Evolutionary conservation across 2,888 invertebrate genomes (phyloP).

Genomic region (Campoplex nolae): DNA sequence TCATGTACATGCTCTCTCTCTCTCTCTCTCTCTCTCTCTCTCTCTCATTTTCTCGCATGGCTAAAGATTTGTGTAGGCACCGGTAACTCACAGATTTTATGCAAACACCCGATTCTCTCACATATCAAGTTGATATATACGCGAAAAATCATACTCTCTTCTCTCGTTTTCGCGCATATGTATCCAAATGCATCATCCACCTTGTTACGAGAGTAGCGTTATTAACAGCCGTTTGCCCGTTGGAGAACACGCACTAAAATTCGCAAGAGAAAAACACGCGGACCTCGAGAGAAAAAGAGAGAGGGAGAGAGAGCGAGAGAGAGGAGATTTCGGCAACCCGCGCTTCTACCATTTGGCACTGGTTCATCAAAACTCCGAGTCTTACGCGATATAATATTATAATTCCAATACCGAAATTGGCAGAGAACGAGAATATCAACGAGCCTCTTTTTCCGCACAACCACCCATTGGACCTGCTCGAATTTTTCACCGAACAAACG

Average conservation of each 20-base stretch:
- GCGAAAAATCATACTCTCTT: conserved; percentile 37
- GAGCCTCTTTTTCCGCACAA: not conserved
- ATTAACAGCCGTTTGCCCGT: conserved; percentile 45
- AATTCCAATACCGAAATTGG: conserved; percentile 69
- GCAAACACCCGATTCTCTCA: conserved; percentile 51
- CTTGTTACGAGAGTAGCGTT: conserved; percentile 53
- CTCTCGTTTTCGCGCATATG: conserved; percentile 18
- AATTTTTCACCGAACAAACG: not conserved
- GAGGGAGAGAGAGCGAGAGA: conserved; percentile 9
- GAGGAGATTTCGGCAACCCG: conserved; percentile 10
- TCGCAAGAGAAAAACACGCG: conserved; percentile 11
- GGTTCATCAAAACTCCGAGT: conserved; percentile 58
- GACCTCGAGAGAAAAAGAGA: conserved; percentile 48
- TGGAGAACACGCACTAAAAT: conserved; percentile 41
- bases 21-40: conserved; percentile 46
- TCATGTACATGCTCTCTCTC: conserved; percentile 6
- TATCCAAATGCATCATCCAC: conserved; percentile 45
- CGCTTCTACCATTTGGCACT: conserved; percentile 61
- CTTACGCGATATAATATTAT: conserved; percentile 56
- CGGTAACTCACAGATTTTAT: conserved; percentile 62
- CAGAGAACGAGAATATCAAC: conserved; percentile 61
- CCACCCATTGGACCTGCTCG: not conserved
- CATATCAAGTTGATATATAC: conserved; percentile 47
- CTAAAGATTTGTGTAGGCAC: conserved; percentile 32
- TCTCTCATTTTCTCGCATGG: conserved; percentile 45